Evolutionary conservation across 2,113 vertebrate species (phyloP).

Genomic region (Xiphorhynchus elegans): DNA sequence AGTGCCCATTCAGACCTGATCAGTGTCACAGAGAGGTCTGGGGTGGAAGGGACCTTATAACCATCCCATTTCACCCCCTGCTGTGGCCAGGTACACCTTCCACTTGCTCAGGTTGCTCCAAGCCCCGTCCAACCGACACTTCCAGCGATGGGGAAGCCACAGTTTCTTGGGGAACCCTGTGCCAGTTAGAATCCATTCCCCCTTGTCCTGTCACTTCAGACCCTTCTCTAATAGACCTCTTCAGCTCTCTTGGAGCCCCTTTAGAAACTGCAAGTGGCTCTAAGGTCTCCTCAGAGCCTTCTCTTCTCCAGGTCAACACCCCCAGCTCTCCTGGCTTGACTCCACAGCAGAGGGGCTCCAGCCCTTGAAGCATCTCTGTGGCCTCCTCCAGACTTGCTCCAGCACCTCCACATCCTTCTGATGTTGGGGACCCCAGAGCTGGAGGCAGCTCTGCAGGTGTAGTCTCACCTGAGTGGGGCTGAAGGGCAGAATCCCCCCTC

Average conservation of each 20-base stretch:
- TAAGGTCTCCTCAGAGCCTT: not conserved
- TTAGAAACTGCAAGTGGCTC: not conserved
- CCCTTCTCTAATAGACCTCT: not conserved
- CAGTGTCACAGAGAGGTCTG: not conserved
- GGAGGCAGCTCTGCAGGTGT: not conserved
- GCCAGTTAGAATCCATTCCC: not conserved
- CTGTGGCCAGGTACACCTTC: not conserved
- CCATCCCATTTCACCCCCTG: not conserved
- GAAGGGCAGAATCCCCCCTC: not conserved
- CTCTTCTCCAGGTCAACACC: not conserved
- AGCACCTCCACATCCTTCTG: not conserved
- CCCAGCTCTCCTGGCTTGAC: not conserved
- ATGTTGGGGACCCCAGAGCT: not conserved
- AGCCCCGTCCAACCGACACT: not conserved
- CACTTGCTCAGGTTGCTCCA: not conserved
- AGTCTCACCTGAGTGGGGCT: not conserved
- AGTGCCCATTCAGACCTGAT: not conserved
- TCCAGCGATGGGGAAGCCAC: not conserved
- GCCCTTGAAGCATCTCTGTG: not conserved
- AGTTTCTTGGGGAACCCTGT: not conserved
- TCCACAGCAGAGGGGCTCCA: not conserved
- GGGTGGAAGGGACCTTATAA: not conserved
- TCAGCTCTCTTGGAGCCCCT: not conserved
- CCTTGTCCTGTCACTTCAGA: not conserved
- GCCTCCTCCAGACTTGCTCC: not conserved